These are phyloP conservation scores for Oreohelix idahoensis DNA, from an alignment of 1,140 invertebrate genomes.

Conservation along the genomic window DNA sequence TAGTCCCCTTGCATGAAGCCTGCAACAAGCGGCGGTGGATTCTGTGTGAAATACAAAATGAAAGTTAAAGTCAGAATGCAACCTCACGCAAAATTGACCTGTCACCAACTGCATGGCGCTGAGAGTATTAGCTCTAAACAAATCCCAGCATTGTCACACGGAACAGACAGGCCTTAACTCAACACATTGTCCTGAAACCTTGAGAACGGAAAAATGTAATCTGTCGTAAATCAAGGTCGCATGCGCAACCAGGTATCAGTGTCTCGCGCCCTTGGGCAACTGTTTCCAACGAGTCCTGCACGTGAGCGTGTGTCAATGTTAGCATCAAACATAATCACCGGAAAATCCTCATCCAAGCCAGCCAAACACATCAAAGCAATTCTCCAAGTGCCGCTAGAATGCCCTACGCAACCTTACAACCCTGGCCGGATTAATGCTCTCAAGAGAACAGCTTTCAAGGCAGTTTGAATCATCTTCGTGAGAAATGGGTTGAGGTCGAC, in stretches of 20 bases:
- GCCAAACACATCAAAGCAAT: not conserved
- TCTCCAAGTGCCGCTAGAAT: not conserved
- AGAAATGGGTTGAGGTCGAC: not conserved
- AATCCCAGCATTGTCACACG: not conserved
- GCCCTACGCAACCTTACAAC: not conserved
- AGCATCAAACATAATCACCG: not conserved
- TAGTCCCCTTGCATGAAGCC: too few relatives aligned
- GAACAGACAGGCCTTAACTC: not conserved
- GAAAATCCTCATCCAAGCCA: not conserved
- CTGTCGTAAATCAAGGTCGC: not conserved
- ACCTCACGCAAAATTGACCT: too few relatives aligned
- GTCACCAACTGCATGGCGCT: too few relatives aligned
- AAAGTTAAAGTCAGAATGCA: too few relatives aligned
- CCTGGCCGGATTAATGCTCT: not conserved
- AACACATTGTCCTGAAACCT: not conserved
- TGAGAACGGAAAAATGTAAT: not conserved
- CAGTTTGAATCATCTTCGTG: not conserved
- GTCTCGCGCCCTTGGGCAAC: not conserved
- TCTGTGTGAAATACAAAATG: too few relatives aligned
- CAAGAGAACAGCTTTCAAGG: not conserved
- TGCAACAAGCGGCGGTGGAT: too few relatives aligned
- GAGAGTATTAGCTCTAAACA: not conserved
- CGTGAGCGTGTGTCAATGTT: not conserved
- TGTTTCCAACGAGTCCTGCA: not conserved
- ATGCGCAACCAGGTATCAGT: not conserved